Conservation (phyloP, 2,888 invertebrate genomes). For the Orchestes rusci region DNA sequence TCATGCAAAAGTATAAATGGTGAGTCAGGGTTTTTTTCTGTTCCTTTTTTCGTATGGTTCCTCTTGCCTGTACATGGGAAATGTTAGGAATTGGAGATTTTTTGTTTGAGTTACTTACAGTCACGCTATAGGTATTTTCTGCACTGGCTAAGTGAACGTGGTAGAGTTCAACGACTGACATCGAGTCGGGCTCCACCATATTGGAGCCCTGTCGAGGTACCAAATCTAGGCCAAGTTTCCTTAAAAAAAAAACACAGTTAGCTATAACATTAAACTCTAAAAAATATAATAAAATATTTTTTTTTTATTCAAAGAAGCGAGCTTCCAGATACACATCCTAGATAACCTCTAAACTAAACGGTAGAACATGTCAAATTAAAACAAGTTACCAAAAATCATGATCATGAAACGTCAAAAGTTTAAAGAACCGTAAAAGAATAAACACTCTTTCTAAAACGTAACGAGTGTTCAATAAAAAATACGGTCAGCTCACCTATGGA, state of each 20-base stretch:
- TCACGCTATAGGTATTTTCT: constrained; percentile 59
- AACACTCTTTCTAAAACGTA: too few species aligned
- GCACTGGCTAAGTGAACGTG: constrained; percentile 70
- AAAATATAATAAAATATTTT: constrained; percentile 4
- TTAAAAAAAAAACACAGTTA: constrained; percentile 44
- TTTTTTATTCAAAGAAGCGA: too few species aligned
- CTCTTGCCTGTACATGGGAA: constrained; percentile 43
- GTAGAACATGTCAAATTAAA: too few species aligned
- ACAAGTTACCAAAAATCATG: background rate
- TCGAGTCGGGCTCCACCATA: constrained; percentile 83
- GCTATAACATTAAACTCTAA: too few species aligned
- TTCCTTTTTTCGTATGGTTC: constrained; percentile 52
- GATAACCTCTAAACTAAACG: too few species aligned
- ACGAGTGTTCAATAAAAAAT: too few species aligned
- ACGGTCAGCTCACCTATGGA: too few species aligned
- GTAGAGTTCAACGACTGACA: constrained; percentile 84
- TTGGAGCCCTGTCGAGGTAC: constrained; percentile 86
- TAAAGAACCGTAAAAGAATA: too few species aligned
- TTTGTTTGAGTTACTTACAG: constrained; percentile 50
- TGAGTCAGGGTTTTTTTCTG: constrained; percentile 58
- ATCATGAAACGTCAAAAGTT: too few species aligned
- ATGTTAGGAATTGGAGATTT: background rate
- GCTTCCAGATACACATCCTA: too few species aligned
- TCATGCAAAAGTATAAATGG: constrained; percentile 80
- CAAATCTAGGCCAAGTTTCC: constrained; percentile 84